Evolutionary conservation across 1,140 invertebrate genomes (phyloP), one percentile per base, ranked within the genome.

Genomic region (Hydropsyche tenuis): DNA sequence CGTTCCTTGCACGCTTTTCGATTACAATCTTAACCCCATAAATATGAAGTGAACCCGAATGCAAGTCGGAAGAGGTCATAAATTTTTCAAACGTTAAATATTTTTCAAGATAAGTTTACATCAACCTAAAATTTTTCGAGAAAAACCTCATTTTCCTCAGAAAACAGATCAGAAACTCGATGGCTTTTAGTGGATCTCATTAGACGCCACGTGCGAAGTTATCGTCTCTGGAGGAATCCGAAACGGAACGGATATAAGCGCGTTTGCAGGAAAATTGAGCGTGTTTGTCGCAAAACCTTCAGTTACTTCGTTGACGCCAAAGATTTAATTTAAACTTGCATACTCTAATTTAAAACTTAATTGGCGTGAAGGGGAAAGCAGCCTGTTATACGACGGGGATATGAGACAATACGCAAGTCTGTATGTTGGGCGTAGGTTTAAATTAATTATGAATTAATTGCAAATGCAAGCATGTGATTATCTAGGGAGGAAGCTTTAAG

Each of bases 271-370:
- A 18, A 43, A 65, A 65, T 65, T 25, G 30, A 12, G 42, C 30
- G 16, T 2, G 42, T 18, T 65, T 65, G 63, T 65, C 63, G 30
- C 18, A 22, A 4, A 6, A 42, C 20, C 51, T 18, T 51, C 30
- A n/a, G 16, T 42, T 45, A 16, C 27, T n/a, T 9, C 42, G 42
- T 42, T 43, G 63, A 16, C 20, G 42, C 27, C n/a, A 30, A 65
- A 45, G 63, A 65, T 65, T 65, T 65, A 65, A 65, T 65, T 65
- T 65, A 45, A 43, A 65, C 63, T 45, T 65, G 63, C 63, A 65
- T 65, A 20, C 63, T 23, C 30, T 65, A 43, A 65, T 65, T 65
- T 65, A 43, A 65, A 65, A 65, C 63, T 43, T 65, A 65, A 65
- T 65, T 22, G 63, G 30, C 7, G 9, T 11, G 42, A 30, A 22